Base-by-base conservation (phyloP, 2,797 vertebrate genomes). In the Cryptoprocta ferox region DNA sequence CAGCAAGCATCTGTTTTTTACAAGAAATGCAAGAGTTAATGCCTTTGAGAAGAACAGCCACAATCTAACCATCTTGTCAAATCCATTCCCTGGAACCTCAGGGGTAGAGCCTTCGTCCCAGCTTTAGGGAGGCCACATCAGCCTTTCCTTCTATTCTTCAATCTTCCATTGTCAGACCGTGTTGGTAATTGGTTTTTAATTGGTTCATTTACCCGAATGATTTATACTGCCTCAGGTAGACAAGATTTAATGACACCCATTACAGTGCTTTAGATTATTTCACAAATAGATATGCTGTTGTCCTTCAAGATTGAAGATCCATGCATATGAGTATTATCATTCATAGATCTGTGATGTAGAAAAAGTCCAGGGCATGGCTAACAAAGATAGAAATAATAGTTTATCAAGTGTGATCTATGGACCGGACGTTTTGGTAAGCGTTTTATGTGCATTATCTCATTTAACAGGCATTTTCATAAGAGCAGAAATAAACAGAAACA, bases 121-220 rank as follows among this genome's bases (percentile, higher is more conserved):
- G 80, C 73, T 89, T 97, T 80, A 87, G 71, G 1, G 83, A 93
- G 63, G 61, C 95, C n/a, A 3, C 59, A 93, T 81, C 82, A 79
- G 84, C 92, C 80, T 95, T 95, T 81, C 53, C 65, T 92, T 92
- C 88, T 88, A 95, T 96, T 95, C 95, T 50, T 98, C 97, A 95
- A 95, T 92, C 97, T 97, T 97, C 97, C 92, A 97, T 91, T 97
- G 86, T 97, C 97, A 98, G 95, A 92, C 94, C 26, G 65, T 90
- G 98, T 95, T 97, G 94, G 97, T 98, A 98, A 98, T 98, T 98
- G 97, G 95, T 97, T 98, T 98, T 98, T 98, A 98, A 98, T 98
- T 96, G 96, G 97, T 98, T 98, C 97, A 98, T 98, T 98, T 98
- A 97, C 97, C 97, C 95, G 95, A 97, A 98, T 98, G 98, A 98